These are phyloP conservation scores for Drosophila parabipectinata DNA, from an alignment of 1,140 invertebrate species.

Conservation along the genomic window DNA sequence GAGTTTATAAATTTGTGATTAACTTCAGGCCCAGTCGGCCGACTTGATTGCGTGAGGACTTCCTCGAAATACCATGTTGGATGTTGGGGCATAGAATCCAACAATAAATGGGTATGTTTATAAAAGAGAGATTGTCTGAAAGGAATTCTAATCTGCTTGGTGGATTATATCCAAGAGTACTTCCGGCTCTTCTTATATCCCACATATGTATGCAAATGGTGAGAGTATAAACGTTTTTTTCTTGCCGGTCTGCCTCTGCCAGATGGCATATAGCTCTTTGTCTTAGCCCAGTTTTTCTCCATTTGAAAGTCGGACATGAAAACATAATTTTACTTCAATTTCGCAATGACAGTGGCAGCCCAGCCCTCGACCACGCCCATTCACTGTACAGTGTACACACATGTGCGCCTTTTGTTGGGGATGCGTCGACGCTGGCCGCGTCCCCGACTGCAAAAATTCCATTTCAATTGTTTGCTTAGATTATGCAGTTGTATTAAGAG, in stretches of 20 bases:
- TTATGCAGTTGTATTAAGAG: constrained; percentile 80
- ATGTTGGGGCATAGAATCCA: no score
- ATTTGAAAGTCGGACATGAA: constrained; percentile 76
- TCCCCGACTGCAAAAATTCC: constrained; percentile 70
- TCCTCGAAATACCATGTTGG: background rate
- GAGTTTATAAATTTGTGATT: constrained; percentile 82
- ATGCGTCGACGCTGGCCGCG: constrained; percentile 47
- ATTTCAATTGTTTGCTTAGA: constrained; percentile 82
- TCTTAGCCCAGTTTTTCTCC: constrained; percentile 62
- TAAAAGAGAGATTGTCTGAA: background rate
- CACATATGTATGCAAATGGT: constrained; percentile 50
- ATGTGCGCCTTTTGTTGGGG: constrained; percentile 43
- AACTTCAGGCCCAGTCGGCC: constrained; percentile 45
- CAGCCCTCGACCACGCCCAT: constrained; percentile 59
- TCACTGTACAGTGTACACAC: constrained; percentile 37
- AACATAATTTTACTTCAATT: constrained; percentile 81
- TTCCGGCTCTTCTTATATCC: background rate
- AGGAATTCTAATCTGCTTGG: background rate
- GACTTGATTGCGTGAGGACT: constrained; percentile 47
- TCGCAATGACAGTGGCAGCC: constrained; percentile 73
- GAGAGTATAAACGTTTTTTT: constrained; percentile 35
- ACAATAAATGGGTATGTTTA: background rate
- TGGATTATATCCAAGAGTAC: background rate
- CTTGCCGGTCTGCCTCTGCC: constrained; percentile 27
- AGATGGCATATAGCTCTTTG: constrained; percentile 65